phyloP scores from a whole-genome alignment of 2,797 vertebrate species.

The Eremophila alpestris region DNA sequence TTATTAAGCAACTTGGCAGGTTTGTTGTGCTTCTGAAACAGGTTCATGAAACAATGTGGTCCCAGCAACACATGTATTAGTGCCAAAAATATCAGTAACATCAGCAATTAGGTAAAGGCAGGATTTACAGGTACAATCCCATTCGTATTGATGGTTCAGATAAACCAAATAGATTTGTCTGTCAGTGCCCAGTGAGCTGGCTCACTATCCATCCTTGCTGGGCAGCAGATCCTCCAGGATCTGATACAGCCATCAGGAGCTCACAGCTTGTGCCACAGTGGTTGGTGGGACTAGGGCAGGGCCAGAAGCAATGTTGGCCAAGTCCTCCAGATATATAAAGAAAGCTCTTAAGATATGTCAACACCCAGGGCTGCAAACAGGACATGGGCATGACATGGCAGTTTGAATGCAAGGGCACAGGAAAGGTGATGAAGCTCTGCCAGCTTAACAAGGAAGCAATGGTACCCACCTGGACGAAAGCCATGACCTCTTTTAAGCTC shows the following conservation, averaged over 20 bases:
- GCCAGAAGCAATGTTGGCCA: fast-evolving
- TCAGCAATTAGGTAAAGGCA: neutral
- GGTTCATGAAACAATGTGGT: neutral
- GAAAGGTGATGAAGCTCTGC: neutral
- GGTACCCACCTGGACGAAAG: neutral
- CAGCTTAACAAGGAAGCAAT: neutral
- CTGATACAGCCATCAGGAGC: neutral
- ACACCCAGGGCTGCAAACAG: neutral
- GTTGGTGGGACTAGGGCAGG: neutral
- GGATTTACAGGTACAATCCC: neutral
- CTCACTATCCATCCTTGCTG: neutral
- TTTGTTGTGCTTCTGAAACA: neutral
- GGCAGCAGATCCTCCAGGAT: neutral
- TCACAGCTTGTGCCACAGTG: fast-evolving
- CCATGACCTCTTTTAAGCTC: neutral
- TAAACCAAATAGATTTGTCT: neutral
- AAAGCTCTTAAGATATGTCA: neutral
- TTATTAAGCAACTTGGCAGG: neutral
- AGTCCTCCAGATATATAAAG: neutral
- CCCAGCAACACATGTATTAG: neutral
- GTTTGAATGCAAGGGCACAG: neutral
- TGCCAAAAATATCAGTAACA: neutral
- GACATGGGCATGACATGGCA: fast-evolving
- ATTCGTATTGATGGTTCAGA: neutral
- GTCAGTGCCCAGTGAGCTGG: neutral